Evolutionary conservation across 2,797 vertebrate species (phyloP).

Genomic region (Dromococcyx pavoninus): DNA sequence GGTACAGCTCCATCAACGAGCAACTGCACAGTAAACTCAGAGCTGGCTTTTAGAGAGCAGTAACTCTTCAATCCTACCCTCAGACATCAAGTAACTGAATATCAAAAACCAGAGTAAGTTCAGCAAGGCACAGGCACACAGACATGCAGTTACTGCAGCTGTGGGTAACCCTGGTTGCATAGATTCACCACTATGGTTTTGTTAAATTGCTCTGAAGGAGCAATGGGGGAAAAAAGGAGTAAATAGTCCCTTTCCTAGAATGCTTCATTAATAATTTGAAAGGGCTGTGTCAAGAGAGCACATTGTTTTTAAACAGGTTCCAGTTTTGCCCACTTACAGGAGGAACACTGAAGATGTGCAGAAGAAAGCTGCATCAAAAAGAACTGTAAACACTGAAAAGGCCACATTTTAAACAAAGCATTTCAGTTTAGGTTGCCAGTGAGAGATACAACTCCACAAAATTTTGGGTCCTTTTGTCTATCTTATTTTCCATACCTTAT

Average conservation of each 20-base stretch:
- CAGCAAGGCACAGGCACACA: constrained; percentile 42
- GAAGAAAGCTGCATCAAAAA: neutral
- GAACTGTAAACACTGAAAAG: neutral
- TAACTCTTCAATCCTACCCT: neutral
- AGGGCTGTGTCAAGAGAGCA: neutral
- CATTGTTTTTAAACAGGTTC: neutral
- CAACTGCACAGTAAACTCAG: neutral
- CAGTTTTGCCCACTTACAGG: neutral
- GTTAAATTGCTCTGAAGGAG: neutral
- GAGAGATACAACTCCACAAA: neutral
- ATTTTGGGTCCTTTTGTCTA: neutral
- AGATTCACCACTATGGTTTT: neutral
- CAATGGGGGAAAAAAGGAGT: neutral
- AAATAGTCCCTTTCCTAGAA: neutral
- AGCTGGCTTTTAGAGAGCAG: neutral
- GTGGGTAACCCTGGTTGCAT: constrained; percentile 19
- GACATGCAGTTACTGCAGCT: neutral
- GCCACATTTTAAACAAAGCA: neutral
- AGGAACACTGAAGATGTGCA: neutral
- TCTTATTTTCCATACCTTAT: neutral
- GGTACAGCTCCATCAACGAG: neutral
- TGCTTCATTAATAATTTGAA: neutral
- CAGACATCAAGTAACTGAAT: neutral
- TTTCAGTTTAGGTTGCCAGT: neutral
- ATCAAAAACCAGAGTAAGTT: neutral